Conservation (phyloP, 2,113 vertebrate species). For the Haliaeetus leucogaster region DNA sequence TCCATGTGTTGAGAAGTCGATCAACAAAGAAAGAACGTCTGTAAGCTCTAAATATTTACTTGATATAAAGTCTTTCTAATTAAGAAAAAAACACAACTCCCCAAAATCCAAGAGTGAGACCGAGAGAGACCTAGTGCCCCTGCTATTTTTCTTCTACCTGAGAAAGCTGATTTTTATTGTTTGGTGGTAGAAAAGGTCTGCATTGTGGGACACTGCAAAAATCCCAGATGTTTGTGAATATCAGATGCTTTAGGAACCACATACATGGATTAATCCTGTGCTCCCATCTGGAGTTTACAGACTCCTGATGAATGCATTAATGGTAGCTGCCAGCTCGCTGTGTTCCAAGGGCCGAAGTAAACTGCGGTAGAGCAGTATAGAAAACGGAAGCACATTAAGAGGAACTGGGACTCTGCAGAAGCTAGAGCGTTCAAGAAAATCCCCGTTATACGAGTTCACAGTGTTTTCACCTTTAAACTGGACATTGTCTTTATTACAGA, state of each 20-base stretch:
- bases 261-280: not conserved
- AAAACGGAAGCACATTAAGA: not conserved
- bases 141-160: not conserved
- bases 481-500: not conserved
- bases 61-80: not conserved
- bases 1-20: not conserved
- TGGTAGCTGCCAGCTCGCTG: not conserved
- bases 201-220: not conserved
- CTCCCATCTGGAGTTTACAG: conserved; percentile 7
- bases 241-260: not conserved
- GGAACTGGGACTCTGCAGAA: not conserved
- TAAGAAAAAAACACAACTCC: not conserved
- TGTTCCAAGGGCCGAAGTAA: not conserved
- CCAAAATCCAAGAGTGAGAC: not conserved
- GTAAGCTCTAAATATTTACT: not conserved
- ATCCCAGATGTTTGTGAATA: not conserved
- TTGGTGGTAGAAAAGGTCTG: not conserved
- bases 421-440: not conserved
- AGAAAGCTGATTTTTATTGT: not conserved
- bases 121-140: not conserved
- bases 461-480: not conserved
- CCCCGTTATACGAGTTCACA: not conserved
- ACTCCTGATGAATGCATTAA: not conserved
- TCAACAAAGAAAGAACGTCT: not conserved
- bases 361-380: not conserved